A percentile compares a stretch with the other conserved stretches of the same genome.
phyloP scores from a whole-genome alignment of 2,113 vertebrate genomes.

The Salvelinus sp. region DNA sequence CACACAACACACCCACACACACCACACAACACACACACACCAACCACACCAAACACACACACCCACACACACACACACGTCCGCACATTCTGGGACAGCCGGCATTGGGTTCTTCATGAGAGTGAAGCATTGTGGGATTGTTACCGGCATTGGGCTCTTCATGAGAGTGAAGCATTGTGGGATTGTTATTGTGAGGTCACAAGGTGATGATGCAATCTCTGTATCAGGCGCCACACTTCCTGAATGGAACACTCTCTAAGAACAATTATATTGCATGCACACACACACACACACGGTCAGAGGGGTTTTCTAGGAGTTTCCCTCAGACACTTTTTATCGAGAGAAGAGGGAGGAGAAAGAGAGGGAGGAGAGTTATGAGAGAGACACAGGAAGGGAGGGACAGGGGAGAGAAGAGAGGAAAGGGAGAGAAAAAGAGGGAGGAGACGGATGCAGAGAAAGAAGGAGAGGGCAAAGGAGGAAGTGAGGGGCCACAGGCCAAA shows the following conservation, averaged over 20 bases:
- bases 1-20: too few relatives aligned
- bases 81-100: background rate
- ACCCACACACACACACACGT: background rate
- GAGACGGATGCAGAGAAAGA: too few relatives aligned
- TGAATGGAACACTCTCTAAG: constrained; percentile 56
- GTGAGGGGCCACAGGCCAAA: background rate
- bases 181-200: constrained; percentile 63
- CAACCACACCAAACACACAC: too few relatives aligned
- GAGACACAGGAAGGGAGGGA: background rate
- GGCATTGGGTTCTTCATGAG: constrained; percentile 23
- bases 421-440: background rate
- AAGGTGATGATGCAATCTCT: constrained; percentile 69
- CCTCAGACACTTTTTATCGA: background rate
- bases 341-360: background rate
- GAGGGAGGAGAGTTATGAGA: background rate
- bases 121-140: constrained; percentile 58
- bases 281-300: constrained; percentile 5
- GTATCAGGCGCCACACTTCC: constrained; percentile 63
- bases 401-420: background rate
- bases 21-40: too few relatives aligned
- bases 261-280: constrained; percentile 24
- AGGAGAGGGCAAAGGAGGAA: background rate
- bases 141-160: constrained; percentile 21
- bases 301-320: constrained; percentile 14
- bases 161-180: constrained; percentile 57